Evolutionary conservation across 2,113 vertebrate species (phyloP).

Genomic region (Cervus canadensis): DNA sequence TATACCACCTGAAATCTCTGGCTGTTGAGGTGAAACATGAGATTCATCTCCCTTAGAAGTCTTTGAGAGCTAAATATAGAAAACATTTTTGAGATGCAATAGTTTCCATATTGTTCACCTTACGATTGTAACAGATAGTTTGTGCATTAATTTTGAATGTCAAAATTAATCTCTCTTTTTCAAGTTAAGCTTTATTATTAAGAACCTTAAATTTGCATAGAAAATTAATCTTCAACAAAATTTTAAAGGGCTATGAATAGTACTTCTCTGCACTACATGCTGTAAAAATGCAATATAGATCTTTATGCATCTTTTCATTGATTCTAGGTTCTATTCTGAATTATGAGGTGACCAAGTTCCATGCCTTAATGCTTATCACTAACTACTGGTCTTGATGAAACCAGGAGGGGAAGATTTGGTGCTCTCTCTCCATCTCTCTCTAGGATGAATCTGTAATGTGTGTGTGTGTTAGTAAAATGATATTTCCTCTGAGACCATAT

Average conservation of each 20-base stretch:
- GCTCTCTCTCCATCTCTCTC: background rate
- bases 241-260: background rate
- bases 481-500: constrained; percentile 44
- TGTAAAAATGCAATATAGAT: background rate
- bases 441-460: background rate
- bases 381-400: background rate
- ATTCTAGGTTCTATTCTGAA: background rate
- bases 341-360: background rate
- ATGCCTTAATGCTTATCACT: background rate
- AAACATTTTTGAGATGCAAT: background rate
- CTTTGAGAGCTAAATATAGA: background rate
- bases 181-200: background rate
- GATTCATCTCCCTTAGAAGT: background rate
- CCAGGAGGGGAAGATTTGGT: background rate
- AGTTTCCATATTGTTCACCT: background rate
- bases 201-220: background rate
- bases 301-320: background rate
- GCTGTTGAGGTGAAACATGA: background rate
- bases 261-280: background rate
- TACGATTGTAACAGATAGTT: background rate
- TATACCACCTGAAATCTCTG: background rate
- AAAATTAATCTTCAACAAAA: background rate
- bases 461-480: background rate
- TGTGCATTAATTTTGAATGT: background rate
- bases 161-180: background rate